Evolutionary conservation across 2,113 vertebrate genomes (phyloP).

Genomic region (Mirza zaza): DNA sequence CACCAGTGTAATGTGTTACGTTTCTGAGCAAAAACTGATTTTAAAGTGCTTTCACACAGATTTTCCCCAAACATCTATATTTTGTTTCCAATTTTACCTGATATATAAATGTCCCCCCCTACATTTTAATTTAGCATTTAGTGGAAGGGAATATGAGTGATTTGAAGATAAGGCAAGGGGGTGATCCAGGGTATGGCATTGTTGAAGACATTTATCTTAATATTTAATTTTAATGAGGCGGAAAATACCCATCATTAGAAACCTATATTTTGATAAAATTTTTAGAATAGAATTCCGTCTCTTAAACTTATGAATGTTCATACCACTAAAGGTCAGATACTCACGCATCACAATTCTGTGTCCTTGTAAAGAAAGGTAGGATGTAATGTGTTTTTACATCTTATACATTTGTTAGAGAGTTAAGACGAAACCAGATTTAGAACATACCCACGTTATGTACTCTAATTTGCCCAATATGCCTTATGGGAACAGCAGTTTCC

Average conservation of each 20-base stretch:
- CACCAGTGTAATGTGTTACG: not conserved
- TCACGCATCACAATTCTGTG: not conserved
- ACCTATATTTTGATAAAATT: constrained; percentile 46
- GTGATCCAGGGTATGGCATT: not conserved
- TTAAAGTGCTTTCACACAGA: not conserved
- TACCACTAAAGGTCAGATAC: not conserved
- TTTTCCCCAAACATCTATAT: not conserved
- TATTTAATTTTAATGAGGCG: constrained; percentile 51
- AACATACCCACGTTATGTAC: not conserved
- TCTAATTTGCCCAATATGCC: not conserved
- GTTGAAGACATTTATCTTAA: constrained; percentile 42
- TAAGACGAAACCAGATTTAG: constrained; percentile 25
- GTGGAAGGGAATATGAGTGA: not conserved
- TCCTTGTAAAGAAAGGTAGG: constrained; percentile 7
- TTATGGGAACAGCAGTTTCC: not conserved
- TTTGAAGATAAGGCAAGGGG: not conserved
- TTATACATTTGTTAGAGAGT: constrained; percentile 38
- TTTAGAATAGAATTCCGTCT: constrained; percentile 2
- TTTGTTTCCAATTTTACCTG: constrained; percentile 30
- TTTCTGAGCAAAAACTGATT: constrained; percentile 2
- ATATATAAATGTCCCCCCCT: not conserved
- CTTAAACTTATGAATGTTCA: constrained; percentile 24
- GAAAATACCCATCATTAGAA: constrained; percentile 50
- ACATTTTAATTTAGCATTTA: constrained; percentile 18
- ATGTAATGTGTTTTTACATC: not conserved